Evolutionary conservation across 2,888 invertebrate species (phyloP), one percentile per base, ranked within the genome.

Genomic region (Tetranychus truncatus): DNA sequence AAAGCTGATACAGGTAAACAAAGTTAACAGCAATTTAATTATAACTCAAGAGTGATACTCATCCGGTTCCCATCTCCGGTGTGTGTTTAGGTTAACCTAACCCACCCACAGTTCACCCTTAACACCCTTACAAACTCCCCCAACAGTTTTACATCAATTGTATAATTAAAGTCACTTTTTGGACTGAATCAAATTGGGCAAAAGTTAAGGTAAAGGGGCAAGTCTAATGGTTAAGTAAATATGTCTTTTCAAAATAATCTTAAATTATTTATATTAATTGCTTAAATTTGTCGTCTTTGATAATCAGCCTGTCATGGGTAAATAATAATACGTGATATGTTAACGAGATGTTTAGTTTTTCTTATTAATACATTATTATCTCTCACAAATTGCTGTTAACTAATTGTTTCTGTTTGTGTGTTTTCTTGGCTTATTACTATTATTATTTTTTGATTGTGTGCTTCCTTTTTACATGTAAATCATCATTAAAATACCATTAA

Each of bases 401-500:
- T 55, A 55, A 55, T 55, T 55, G 55, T 55, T 55, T 55, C 55
- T 55, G 55, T 55, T 15, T 55, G 11, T 15, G 55, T 55, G 55
- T 55, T 55, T 55, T 15, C 55, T 55, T 55, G 15, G 1, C 3
- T 15, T 15, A 55, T 55, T 55, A 15, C 15, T 55, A 55, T 15
- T 55, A 55, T 15, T 55, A 55, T 55, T 55, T 46, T 55, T 15
- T 55, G 55, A 55, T 55, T 55, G 55, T 55, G 9, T 55, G 55
- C 55, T 55, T 15, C 55, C 15, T 55, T 55, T 55, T 55, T 55
- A 9, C 71, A 21, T 21, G 18, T 45, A 69, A 69, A 21, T 71
- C 45, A 71, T 71, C n/a, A 71, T 71, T 71, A 21, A 71, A 44
- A 18, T 44, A 72, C n/a, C 34, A n/a, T 72, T 72, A 55, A 55